These are phyloP conservation scores for Drosophila fulvimacula DNA, from an alignment of 2,888 invertebrate species.

Conservation along the genomic window DNA sequence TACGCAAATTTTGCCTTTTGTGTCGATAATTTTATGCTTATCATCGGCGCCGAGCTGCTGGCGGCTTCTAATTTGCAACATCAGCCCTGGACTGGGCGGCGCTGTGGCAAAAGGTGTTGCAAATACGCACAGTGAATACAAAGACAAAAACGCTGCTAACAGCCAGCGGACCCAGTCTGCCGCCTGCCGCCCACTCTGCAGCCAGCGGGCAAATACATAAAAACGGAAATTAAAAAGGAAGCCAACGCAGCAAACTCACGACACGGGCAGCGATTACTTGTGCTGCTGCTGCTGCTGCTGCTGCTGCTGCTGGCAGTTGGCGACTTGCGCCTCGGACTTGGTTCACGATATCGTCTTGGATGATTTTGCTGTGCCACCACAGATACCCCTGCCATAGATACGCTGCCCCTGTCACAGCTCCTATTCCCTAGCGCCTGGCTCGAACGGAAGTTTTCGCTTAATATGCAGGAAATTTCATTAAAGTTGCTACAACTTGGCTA, in stretches of 20 bases:
- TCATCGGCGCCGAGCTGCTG: constrained; percentile 59
- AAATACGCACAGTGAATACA: constrained; percentile 41
- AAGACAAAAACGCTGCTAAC: constrained; percentile 22
- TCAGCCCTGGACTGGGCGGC: constrained; percentile 50
- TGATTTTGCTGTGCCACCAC: constrained; percentile 12
- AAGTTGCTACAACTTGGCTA: constrained; percentile 58
- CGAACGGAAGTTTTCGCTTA: constrained; percentile 65
- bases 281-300: constrained; percentile 10
- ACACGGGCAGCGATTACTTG: constrained; percentile 32
- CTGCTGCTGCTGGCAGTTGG: constrained; percentile 12
- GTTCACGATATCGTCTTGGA: constrained; percentile 17
- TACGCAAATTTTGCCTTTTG: constrained; percentile 73
- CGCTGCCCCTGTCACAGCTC: background rate
- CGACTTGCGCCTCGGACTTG: constrained; percentile 15
- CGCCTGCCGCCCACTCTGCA: background rate
- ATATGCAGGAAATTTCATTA: constrained; percentile 75
- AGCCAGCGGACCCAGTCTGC: background rate
- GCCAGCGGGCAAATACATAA: constrained; percentile 52
- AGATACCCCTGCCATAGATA: background rate
- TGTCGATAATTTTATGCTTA: constrained; percentile 80
- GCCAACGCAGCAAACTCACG: constrained; percentile 65
- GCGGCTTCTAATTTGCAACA: constrained; percentile 73
- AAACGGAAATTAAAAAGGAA: constrained; percentile 78
- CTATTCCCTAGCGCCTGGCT: constrained; percentile 9
- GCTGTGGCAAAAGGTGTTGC: constrained; percentile 32